phyloP scores from a whole-genome alignment of 1,140 invertebrate genomes.

The Caenorhabditis remanei region DNA sequence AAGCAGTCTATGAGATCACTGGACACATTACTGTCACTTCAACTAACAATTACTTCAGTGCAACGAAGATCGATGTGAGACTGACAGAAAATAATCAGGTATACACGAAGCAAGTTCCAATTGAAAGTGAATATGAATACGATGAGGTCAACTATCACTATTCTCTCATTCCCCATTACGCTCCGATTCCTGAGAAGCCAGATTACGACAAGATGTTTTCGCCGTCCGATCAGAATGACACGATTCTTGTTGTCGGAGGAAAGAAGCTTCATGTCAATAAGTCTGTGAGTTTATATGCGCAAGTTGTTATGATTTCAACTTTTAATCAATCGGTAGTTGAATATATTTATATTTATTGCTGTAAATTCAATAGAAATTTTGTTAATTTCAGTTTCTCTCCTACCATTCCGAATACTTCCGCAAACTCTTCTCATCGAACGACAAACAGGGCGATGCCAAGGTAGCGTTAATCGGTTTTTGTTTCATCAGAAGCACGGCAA shows the following conservation, averaged over 20 bases:
- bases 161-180: neutral
- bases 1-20: neutral
- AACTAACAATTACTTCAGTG: neutral
- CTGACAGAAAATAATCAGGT: neutral
- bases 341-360: too few species aligned
- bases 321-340: too few species aligned
- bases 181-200: neutral
- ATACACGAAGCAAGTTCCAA: neutral
- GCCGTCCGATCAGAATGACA: neutral
- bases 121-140: neutral
- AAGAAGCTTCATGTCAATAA: neutral
- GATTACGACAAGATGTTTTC: neutral
- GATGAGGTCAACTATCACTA: neutral
- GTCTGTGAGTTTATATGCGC: neutral
- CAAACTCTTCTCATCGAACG: neutral
- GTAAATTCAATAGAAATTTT: too few species aligned
- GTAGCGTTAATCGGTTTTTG: too few species aligned
- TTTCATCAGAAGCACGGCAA: too few species aligned
- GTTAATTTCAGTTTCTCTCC: neutral
- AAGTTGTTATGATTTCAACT: too few species aligned
- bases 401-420: neutral
- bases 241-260: neutral
- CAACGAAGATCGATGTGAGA: neutral
- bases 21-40: neutral
- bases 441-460: too few species aligned